Evolutionary conservation across 2,888 invertebrate species (phyloP).

Genomic region (Diaprepes abbreviatus): DNA sequence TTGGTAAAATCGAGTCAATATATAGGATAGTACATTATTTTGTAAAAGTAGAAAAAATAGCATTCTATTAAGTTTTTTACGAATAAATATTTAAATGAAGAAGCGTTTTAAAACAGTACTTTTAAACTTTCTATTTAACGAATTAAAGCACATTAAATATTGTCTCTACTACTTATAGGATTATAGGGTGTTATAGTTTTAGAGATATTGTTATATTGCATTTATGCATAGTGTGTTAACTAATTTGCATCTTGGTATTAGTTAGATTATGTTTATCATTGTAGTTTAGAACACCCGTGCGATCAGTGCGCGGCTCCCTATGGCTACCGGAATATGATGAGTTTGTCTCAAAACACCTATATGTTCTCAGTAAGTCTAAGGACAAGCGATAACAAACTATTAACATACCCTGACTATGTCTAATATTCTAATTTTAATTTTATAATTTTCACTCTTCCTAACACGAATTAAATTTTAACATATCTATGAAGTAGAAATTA

Average conservation of each 20-base stretch:
- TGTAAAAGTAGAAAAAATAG: too few species aligned
- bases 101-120: too few species aligned
- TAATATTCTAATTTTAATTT: not conserved
- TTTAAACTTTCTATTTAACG: too few species aligned
- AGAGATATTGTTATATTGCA: not conserved
- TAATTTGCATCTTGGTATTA: slow-evolving; percentile 44
- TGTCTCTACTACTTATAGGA: too few species aligned
- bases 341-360: slow-evolving; percentile 85
- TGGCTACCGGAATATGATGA: slow-evolving; percentile 95
- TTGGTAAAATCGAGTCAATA: too few species aligned
- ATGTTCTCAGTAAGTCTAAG: slow-evolving; percentile 86
- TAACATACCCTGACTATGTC: slow-evolving; percentile 1
- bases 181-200: too few species aligned
- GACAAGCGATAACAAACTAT: slow-evolving; percentile 2
- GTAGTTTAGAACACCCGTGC: slow-evolving; percentile 79
- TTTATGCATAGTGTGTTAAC: slow-evolving; percentile 27
- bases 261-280: slow-evolving; percentile 54
- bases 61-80: too few species aligned
- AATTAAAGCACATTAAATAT: too few species aligned
- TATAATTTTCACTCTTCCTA: not conserved
- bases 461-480: not conserved
- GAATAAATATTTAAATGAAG: too few species aligned
- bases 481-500: too few species aligned
- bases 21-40: too few species aligned
- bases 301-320: slow-evolving; percentile 91